Evolutionary conservation across 1,140 invertebrate species (phyloP).

Genomic region (Cephus cinctus): DNA sequence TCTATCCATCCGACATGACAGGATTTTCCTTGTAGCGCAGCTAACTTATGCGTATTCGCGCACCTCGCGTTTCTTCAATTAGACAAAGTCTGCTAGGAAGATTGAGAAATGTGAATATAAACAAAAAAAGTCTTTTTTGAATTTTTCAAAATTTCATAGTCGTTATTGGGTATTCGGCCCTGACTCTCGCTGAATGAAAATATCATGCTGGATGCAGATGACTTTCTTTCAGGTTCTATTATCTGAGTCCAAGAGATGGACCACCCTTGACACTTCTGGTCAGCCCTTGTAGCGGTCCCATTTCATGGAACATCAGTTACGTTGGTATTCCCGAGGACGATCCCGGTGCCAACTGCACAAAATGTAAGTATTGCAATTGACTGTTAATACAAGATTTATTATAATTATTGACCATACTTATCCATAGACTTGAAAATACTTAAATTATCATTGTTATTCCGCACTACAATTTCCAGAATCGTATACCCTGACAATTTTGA

Average conservation of each 20-base stretch:
- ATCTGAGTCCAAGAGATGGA: constrained; percentile 48
- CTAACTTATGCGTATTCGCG: background rate
- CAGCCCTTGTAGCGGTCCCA: constrained; percentile 50
- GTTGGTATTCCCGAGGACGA: constrained; percentile 45
- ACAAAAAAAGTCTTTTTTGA: too few relatives aligned
- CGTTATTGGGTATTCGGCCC: constrained; percentile 29
- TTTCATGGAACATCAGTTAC: constrained; percentile 52
- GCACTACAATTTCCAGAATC: too few relatives aligned
- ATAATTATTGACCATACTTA: background rate
- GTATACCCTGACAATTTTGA: background rate
- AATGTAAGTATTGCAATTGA: constrained; percentile 24
- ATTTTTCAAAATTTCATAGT: too few relatives aligned
- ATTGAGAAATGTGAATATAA: too few relatives aligned
- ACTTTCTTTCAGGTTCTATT: constrained; percentile 54
- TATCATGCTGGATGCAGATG: constrained; percentile 53
- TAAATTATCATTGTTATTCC: too few relatives aligned
- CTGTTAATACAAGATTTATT: background rate
- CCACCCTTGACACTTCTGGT: constrained; percentile 48
- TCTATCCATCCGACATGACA: too few relatives aligned
- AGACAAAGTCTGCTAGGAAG: too few relatives aligned
- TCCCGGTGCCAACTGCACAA: constrained; percentile 40
- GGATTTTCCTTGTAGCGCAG: background rate
- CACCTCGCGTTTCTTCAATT: background rate
- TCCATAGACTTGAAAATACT: background rate
- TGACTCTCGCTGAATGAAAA: constrained; percentile 37